These are phyloP conservation scores for Acyrthosiphon pisum DNA, from an alignment of 1,140 invertebrate genomes.

Conservation along the genomic window DNA sequence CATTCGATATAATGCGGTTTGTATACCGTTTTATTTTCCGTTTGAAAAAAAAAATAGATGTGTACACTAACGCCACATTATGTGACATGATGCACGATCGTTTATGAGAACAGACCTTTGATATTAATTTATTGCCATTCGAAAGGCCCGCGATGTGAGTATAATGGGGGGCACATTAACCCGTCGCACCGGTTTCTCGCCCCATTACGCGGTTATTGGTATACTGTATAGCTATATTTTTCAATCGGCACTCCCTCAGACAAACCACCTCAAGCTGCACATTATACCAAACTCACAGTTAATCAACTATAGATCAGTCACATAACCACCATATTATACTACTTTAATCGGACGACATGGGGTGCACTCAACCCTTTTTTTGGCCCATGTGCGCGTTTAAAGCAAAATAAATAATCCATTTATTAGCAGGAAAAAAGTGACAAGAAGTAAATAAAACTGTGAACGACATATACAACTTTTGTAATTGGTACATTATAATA, in stretches of 20 bases:
- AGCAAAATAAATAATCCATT: not conserved
- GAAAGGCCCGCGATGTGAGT: not conserved
- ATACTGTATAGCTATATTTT: not conserved
- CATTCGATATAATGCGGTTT: slow-evolving; percentile 28
- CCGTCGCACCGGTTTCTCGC: not conserved
- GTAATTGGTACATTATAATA: no score
- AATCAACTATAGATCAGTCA: slow-evolving; percentile 1
- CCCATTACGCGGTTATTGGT: not conserved
- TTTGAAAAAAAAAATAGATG: not conserved
- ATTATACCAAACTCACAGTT: not conserved
- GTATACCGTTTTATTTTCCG: slow-evolving; percentile 7
- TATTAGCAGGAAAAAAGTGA: no score
- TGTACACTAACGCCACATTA: not conserved
- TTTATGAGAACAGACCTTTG: slow-evolving; percentile 28
- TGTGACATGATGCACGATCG: not conserved
- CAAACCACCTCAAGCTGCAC: no score
- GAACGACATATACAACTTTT: no score
- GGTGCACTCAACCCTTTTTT: not conserved
- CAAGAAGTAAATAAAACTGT: no score
- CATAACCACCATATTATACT: no score
- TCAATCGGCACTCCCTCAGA: not conserved
- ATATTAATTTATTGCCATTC: slow-evolving; percentile 22
- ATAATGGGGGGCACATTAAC: slow-evolving; percentile 26
- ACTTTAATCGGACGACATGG: not conserved
- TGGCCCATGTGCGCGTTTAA: not conserved